These are phyloP conservation scores for Nemapogon koenigi DNA, from an alignment of 2,888 invertebrate genomes.

Conservation along the genomic window DNA sequence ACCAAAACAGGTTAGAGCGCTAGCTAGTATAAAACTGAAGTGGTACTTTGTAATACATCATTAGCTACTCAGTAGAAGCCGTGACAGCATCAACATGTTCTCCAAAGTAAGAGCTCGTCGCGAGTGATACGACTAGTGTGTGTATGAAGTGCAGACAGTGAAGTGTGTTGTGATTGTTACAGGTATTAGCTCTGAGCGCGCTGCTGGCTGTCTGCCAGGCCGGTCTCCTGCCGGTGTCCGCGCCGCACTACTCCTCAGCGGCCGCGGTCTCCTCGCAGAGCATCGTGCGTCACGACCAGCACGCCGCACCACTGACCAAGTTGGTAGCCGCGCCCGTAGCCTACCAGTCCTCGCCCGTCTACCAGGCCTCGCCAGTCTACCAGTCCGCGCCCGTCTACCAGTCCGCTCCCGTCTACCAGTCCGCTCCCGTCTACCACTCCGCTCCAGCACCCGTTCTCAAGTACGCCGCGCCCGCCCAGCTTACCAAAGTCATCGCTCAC, in stretches of 20 bases:
- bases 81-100: conserved; percentile 11
- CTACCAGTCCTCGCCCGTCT: conserved; percentile 21
- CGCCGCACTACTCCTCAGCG: conserved; percentile 34
- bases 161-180: conserved; percentile 15
- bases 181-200: conserved; percentile 34
- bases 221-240: conserved; percentile 28
- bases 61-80: conserved; percentile 10
- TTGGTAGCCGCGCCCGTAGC: conserved; percentile 16
- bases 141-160: too few species aligned
- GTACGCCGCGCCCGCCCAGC: conserved; percentile 17
- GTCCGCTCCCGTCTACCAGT: conserved; percentile 21
- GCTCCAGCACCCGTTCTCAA: conserved; percentile 21
- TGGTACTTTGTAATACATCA: conserved; percentile 11
- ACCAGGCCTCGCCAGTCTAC: conserved; percentile 6
- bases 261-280: conserved; percentile 38
- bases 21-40: conserved; percentile 6
- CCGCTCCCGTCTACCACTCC: conserved; percentile 20
- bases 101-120: conserved; percentile 4
- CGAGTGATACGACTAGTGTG: too few species aligned
- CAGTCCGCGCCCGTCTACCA: conserved; percentile 9
- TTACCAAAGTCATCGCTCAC: conserved; percentile 20
- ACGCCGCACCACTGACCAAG: conserved; percentile 10
- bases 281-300: conserved; percentile 42
- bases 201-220: conserved; percentile 36
- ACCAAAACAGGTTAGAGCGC: conserved; percentile 1